Evolutionary conservation across 2,888 invertebrate genomes (phyloP), one percentile per base, ranked within the genome.

Genomic region (Prenolepis imparis): DNA sequence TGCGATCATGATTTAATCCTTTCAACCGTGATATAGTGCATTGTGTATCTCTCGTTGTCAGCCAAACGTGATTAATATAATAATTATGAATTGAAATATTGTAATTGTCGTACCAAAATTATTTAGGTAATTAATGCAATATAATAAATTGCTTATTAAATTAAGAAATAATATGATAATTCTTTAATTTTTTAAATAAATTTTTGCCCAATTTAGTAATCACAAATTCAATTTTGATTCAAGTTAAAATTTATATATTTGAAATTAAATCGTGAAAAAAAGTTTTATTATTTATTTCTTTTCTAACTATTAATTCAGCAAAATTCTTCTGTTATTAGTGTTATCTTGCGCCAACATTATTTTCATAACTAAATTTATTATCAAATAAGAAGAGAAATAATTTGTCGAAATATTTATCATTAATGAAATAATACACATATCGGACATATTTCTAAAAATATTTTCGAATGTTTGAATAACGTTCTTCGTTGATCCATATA

Each of bases 131-230:
- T 41, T 41, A 28, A 15, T 15, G 32, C 11, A 0, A 59, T 12
- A 28, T 18, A 21, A 44, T n/a, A 5, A 63, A 61, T 28, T 6
- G 24, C n/a, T 61, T 28, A 32, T 74, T 63, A 44, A 63, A 41
- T 74, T 8, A 63, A 2, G 15, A 63, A 74, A 6, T 18, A 41
- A 63, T 21, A 0, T 36, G 5, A 9, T 32, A 44, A 15, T 0
- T 28, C n/a, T 9, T 63, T 63, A 74, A 39, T 72, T 39, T 72
- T 6, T 59, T 28, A 2, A 28, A 39, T 36, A 52, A 70, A 32
- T 9, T 52, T 6, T 32, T 36, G 36, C 2, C 12, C 2, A 73
- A 61, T 61, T 73, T 28, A 41, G 12, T 52, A 73, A 28, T 73
- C 3, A 39, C 2, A 9, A 28, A 61, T 73, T 15, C 0, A 64